Evolutionary conservation across 2,797 vertebrate genomes (phyloP).

Genomic region (Rachycentron canadum): DNA sequence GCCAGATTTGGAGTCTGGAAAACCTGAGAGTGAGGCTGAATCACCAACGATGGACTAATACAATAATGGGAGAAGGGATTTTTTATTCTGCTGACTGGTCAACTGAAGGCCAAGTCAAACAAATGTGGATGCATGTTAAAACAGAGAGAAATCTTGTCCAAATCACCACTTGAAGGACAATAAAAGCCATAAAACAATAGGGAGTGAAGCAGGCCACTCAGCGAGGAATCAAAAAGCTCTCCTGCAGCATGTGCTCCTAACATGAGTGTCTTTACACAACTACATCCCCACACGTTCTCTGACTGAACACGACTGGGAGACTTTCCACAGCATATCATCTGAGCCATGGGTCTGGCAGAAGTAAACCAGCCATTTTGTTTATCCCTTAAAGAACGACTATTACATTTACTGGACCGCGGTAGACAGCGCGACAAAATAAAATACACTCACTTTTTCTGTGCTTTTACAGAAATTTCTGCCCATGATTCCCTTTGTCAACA

Average conservation of each 20-base stretch:
- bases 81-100: conserved; percentile 27
- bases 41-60: conserved; percentile 47
- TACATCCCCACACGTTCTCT: conserved; percentile 32
- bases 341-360: conserved; percentile 76
- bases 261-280: conserved; percentile 53
- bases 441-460: conserved; percentile 56
- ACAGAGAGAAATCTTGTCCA: conserved; percentile 31
- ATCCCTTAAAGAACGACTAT: conserved; percentile 79
- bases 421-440: conserved; percentile 66
- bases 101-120: conserved; percentile 42
- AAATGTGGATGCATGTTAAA: conserved; percentile 35
- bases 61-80: conserved; percentile 56
- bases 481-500: conserved; percentile 74
- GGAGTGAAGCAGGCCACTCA: conserved; percentile 11
- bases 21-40: conserved; percentile 65
- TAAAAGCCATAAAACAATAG: conserved; percentile 40
- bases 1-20: conserved; percentile 53
- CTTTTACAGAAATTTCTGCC: conserved; percentile 67
- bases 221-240: conserved; percentile 27
- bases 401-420: conserved; percentile 71
- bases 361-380: conserved; percentile 80
- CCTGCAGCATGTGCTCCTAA: conserved; percentile 24
- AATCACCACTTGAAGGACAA: conserved; percentile 28
- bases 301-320: conserved; percentile 41
- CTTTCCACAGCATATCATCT: conserved; percentile 76